phyloP scores from a whole-genome alignment of 1,140 invertebrate species.

The Bilobella aurantiaca region DNA sequence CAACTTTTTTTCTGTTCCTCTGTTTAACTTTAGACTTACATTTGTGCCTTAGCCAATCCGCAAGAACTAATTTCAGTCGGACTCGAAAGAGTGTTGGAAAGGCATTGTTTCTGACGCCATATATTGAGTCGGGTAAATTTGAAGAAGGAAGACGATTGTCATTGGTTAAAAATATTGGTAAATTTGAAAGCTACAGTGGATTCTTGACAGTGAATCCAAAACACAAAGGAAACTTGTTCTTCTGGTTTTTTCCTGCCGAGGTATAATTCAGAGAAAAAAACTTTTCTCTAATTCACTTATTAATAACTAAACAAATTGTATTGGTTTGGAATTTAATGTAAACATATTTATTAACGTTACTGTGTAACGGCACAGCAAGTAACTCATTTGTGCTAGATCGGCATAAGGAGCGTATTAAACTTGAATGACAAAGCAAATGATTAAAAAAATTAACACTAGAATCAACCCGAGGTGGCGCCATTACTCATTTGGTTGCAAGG shows the following conservation, averaged over 20 bases:
- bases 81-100: too few species aligned
- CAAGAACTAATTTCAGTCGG: too few species aligned
- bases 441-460: too few species aligned
- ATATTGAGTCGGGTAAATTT: background rate
- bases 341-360: background rate
- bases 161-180: background rate
- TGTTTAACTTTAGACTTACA: too few species aligned
- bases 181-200: slow-evolving; percentile 50
- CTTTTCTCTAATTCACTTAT: background rate
- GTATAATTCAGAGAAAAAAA: slow-evolving; percentile 36
- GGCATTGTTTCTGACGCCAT: background rate
- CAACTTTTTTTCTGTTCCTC: too few species aligned
- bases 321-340: background rate
- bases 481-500: slow-evolving; percentile 47
- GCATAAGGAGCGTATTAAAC: too few species aligned
- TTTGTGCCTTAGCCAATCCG: too few species aligned
- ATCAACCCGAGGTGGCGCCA: slow-evolving; percentile 37
- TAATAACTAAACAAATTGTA: too few species aligned
- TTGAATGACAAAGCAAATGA: too few species aligned
- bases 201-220: slow-evolving; percentile 63
- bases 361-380: too few species aligned
- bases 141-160: background rate
- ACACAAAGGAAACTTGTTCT: slow-evolving; percentile 72
- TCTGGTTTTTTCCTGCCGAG: slow-evolving; percentile 75
- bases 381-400: too few species aligned